Evolutionary conservation across 2,113 vertebrate species (phyloP).

Genomic region (Aegypius monachus): DNA sequence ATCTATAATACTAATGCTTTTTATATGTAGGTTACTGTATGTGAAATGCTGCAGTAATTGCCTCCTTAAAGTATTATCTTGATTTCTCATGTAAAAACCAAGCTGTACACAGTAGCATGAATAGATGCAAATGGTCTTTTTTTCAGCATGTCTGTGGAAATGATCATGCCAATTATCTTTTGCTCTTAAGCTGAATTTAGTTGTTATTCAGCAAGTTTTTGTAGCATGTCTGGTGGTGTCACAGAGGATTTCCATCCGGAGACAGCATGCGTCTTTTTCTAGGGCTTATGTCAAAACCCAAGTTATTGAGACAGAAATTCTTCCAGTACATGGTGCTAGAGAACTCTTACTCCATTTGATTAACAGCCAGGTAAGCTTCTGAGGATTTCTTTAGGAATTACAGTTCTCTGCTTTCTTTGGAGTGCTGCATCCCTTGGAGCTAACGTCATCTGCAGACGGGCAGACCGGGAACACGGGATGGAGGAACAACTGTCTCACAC

Average conservation of each 20-base stretch:
- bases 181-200: slow-evolving; percentile 47
- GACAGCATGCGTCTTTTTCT: background rate
- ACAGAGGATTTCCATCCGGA: slow-evolving; percentile 16
- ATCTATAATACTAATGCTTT: slow-evolving; percentile 23
- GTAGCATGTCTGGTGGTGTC: background rate
- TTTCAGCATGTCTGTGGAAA: background rate
- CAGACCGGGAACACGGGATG: background rate
- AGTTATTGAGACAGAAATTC: background rate
- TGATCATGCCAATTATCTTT: slow-evolving; percentile 9
- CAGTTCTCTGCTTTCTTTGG: background rate
- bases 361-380: background rate
- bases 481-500: background rate
- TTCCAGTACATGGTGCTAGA: background rate
- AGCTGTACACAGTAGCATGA: background rate
- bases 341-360: background rate
- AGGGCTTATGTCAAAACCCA: slow-evolving; percentile 42
- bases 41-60: slow-evolving; percentile 25
- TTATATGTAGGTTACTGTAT: background rate
- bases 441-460: background rate
- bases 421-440: background rate
- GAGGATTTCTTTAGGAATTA: background rate
- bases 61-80: slow-evolving; percentile 46
- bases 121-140: background rate
- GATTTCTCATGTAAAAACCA: slow-evolving; percentile 35
- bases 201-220: slow-evolving; percentile 39